Evolutionary conservation across 1,140 invertebrate genomes (phyloP).

Genomic region (Triops longicaudatus): DNA sequence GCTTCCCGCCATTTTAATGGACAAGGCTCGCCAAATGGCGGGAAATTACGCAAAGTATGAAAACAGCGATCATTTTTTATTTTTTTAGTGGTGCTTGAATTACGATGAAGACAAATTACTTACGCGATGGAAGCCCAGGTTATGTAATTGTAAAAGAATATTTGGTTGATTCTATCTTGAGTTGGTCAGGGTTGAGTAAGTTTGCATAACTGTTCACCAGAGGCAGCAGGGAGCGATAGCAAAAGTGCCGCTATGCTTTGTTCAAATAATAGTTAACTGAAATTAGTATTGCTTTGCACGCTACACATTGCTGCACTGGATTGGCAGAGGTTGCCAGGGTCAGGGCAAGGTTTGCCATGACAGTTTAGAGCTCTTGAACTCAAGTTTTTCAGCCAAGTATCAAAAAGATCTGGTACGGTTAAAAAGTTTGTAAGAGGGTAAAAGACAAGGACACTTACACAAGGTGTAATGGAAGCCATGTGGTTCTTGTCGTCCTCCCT

Average conservation of each 20-base stretch:
- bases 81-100: too few relatives aligned
- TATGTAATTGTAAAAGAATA: too few relatives aligned
- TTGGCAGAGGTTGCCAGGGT: background rate
- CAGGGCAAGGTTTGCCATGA: background rate
- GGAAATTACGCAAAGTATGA: too few relatives aligned
- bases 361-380: background rate
- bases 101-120: too few relatives aligned
- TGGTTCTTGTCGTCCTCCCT: slow-evolving; percentile 4
- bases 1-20: too few relatives aligned
- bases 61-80: too few relatives aligned
- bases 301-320: background rate
- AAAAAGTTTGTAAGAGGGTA: background rate
- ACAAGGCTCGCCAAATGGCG: too few relatives aligned
- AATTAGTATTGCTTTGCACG: background rate
- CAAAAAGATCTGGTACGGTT: background rate
- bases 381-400: background rate
- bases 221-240: too few relatives aligned
- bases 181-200: too few relatives aligned
- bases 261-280: background rate
- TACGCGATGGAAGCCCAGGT: too few relatives aligned
- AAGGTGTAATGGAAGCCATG: slow-evolving; percentile 14
- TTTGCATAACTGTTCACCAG: too few relatives aligned
- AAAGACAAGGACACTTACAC: background rate
- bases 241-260: background rate
- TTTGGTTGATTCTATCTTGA: too few relatives aligned